Percentiles rank a stretch among this genome's conserved stretches.
Conservation (phyloP, 2,797 vertebrate species). For the Gouania willdenowi region DNA sequence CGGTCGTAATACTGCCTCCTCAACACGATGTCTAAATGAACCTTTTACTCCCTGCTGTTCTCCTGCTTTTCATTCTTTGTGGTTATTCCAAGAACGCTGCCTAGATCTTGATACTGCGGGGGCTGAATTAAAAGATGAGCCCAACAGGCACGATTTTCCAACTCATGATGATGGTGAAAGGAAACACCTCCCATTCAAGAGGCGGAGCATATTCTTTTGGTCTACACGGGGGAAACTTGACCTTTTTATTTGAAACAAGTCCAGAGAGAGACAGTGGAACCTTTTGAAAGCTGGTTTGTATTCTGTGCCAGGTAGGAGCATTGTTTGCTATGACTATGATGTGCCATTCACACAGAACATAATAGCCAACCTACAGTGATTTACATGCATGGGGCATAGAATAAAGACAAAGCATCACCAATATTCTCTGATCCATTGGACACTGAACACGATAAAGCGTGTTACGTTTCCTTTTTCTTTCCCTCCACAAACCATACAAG, state of each 20-base stretch:
- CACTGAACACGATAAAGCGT: conserved; percentile 23
- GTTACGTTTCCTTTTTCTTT: conserved; percentile 27
- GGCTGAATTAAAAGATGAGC: conserved; percentile 7
- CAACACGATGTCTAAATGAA: too few relatives aligned
- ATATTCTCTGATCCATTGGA: conserved; percentile 40
- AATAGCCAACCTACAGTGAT: conserved; percentile 38
- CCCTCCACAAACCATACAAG: conserved; percentile 17
- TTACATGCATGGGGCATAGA: conserved; percentile 40
- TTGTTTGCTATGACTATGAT: conserved; percentile 43
- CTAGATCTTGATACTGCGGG: conserved; percentile 1
- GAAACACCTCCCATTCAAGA: conserved; percentile 12
- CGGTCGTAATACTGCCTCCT: too few relatives aligned
- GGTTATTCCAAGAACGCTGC: conserved; percentile 1
- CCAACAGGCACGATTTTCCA: conserved; percentile 2
- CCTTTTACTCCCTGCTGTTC: not conserved
- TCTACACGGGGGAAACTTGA: conserved; percentile 5
- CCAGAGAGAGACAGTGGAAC: conserved; percentile 20
- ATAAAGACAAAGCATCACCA: conserved; percentile 39
- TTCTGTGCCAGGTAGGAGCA: conserved; percentile 34
- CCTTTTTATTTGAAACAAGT: conserved; percentile 32
- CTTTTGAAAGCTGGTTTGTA: conserved; percentile 30
- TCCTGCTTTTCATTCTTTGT: not conserved
- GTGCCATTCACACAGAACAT: conserved; percentile 43
- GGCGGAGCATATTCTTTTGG: not conserved
- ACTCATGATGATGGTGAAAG: not conserved